A percentile compares a stretch with the other conserved stretches of the same genome.
phyloP scores from a whole-genome alignment of 1,140 invertebrate genomes.

The Neoseiulus cucumeris region DNA sequence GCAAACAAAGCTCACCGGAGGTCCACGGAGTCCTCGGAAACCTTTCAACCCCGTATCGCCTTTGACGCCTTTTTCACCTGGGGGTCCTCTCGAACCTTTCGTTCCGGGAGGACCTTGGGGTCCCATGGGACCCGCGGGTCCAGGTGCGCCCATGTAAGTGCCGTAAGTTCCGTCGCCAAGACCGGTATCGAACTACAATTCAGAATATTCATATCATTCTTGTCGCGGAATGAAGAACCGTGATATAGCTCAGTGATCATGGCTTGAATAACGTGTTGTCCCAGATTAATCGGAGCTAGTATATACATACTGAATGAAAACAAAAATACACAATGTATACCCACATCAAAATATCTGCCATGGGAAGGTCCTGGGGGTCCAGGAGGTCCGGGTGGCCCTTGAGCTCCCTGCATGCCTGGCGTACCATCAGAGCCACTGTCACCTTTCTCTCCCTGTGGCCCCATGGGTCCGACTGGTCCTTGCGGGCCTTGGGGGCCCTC shows the following conservation, averaged over 20 bases:
- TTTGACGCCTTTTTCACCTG: constrained; percentile 6
- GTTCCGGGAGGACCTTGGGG: background rate
- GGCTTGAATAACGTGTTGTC: too few species aligned
- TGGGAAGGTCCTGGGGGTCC: background rate
- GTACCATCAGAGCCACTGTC: background rate
- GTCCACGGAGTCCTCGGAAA: constrained; percentile 15
- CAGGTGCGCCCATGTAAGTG: constrained; percentile 9
- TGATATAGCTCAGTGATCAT: too few species aligned
- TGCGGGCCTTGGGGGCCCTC: background rate
- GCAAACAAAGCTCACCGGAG: constrained; percentile 10
- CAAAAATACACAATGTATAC: too few species aligned
- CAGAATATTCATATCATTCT: too few species aligned
- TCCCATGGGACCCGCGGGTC: background rate
- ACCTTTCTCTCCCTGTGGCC: background rate
- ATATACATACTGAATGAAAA: too few species aligned
- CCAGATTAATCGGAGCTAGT: background rate
- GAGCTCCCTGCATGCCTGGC: background rate
- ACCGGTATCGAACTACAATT: constrained; percentile 1
- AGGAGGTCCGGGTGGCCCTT: background rate
- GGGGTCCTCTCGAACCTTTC: background rate
- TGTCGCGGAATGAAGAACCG: too few species aligned
- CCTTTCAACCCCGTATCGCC: constrained; percentile 16
- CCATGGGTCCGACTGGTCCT: background rate
- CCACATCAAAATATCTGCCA: background rate
- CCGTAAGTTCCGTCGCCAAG: background rate